These are phyloP conservation scores for Rhagoletis zephyria DNA, from an alignment of 1,140 invertebrate species.

Conservation along the genomic window DNA sequence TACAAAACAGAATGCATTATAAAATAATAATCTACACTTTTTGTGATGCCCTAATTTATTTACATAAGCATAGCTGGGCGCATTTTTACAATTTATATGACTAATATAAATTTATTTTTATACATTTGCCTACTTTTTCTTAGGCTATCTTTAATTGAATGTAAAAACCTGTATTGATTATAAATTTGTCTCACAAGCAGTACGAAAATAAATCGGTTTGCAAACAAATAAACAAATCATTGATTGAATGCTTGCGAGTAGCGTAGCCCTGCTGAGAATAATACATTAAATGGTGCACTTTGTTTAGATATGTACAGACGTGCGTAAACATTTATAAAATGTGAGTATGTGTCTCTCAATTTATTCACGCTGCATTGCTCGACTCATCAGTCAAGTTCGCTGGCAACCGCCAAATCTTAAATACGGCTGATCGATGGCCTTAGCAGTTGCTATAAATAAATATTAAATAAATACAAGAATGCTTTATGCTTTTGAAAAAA, in stretches of 20 bases:
- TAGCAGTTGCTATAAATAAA: conserved; percentile 16
- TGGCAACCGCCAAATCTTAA: not conserved
- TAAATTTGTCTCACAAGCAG: not conserved
- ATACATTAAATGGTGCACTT: not conserved
- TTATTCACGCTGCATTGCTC: not conserved
- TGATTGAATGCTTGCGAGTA: not conserved
- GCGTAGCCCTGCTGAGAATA: not conserved
- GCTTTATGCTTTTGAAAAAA: not conserved
- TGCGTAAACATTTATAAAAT: not conserved
- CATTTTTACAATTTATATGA: not conserved
- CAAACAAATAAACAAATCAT: not conserved
- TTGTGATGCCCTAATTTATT: too few relatives aligned
- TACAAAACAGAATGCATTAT: too few relatives aligned
- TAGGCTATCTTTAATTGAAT: not conserved
- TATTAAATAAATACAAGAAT: not conserved
- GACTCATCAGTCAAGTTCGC: conserved; percentile 24
- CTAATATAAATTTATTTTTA: conserved; percentile 1
- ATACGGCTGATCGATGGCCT: conserved; percentile 21
- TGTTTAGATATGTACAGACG: not conserved
- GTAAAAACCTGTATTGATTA: not conserved
- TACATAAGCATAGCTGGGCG: too few relatives aligned
- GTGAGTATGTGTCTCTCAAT: not conserved
- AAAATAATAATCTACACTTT: too few relatives aligned
- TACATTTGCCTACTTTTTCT: not conserved
- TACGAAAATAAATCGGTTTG: not conserved